Percentiles rank a stretch among this genome's conserved stretches.
Evolutionary conservation across 2,888 invertebrate species (phyloP).

Genomic region (Seira ritae): DNA sequence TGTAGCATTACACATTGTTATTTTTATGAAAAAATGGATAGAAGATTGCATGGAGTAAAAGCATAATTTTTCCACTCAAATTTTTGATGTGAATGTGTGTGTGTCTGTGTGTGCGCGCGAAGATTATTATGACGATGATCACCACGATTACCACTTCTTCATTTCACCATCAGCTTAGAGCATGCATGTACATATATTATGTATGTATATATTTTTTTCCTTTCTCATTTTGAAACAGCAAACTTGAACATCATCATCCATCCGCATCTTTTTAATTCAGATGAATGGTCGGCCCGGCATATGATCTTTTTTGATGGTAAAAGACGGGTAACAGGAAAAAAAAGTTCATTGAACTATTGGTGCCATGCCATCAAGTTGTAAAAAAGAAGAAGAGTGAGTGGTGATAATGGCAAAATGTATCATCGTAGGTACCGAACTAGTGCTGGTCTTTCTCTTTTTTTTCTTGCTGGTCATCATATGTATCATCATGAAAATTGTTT

Average conservation of each 20-base stretch:
- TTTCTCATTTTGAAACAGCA: conserved; percentile 18
- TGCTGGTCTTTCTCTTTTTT: background rate
- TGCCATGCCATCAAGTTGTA: conserved; percentile 65
- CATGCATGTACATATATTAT: conserved; percentile 37
- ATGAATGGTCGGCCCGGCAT: conserved; percentile 63
- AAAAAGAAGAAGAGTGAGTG: conserved; percentile 37
- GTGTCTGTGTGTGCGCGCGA: conserved; percentile 23
- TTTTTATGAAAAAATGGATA: conserved; percentile 14
- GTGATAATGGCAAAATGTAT: conserved; percentile 23
- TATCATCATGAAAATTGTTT: background rate
- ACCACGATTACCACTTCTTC: conserved; percentile 54
- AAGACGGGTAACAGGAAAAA: conserved; percentile 65
- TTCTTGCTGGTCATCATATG: background rate
- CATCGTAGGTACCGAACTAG: conserved; percentile 17
- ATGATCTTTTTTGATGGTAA: conserved; percentile 62
- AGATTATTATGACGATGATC: conserved; percentile 40
- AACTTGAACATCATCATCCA: conserved; percentile 62
- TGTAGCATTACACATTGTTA: conserved; percentile 7
- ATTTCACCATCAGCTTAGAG: conserved; percentile 23
- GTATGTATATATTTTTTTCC: background rate
- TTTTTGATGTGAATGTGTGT: background rate
- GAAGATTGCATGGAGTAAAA: background rate
- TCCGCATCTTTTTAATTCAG: conserved; percentile 67
- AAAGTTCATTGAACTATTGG: conserved; percentile 73
- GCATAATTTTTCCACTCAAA: background rate